A percentile compares a stretch with the other conserved stretches of the same genome.
Conservation (phyloP, 92 coral and sea anemone genomes). For the Paragorgia papillata region DNA sequence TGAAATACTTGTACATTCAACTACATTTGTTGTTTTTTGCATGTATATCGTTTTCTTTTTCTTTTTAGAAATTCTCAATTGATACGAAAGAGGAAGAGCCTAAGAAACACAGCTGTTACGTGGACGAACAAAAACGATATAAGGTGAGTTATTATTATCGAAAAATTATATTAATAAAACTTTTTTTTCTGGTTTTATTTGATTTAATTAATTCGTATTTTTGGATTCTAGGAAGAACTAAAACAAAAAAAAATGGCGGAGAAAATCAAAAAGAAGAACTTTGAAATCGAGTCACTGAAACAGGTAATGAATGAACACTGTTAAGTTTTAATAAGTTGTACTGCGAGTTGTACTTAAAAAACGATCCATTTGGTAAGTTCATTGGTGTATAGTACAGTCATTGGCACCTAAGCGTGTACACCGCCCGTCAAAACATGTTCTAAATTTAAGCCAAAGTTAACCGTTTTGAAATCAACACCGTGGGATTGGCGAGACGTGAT, state of each 20-base stretch:
- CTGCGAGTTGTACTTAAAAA: not conserved
- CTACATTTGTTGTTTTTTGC: too few relatives aligned
- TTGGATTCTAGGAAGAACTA: constrained; percentile 64
- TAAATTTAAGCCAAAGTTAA: too few relatives aligned
- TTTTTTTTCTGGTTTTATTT: not conserved
- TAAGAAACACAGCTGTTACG: constrained; percentile 72
- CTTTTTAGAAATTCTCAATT: constrained; percentile 83
- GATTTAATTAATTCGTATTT: not conserved
- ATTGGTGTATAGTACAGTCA: too few relatives aligned
- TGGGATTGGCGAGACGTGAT: too few relatives aligned
- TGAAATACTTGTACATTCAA: too few relatives aligned
- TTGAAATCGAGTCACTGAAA: constrained; percentile 89
- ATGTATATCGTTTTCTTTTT: not conserved
- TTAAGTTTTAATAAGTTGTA: not conserved
- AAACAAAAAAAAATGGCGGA: constrained; percentile 77
- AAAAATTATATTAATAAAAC: too few relatives aligned
- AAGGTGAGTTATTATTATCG: constrained; percentile 70
- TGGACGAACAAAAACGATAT: constrained; percentile 73
- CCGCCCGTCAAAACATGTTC: too few relatives aligned
- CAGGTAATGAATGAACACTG: constrained; percentile 60
- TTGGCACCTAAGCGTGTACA: too few relatives aligned
- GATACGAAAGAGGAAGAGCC: constrained; percentile 79
- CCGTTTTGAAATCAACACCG: too few relatives aligned
- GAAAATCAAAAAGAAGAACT: constrained; percentile 78
- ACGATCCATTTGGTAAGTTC: too few relatives aligned